Evolutionary conservation across 2,888 invertebrate species (phyloP).

Genomic region (Xanthorhoe designata): DNA sequence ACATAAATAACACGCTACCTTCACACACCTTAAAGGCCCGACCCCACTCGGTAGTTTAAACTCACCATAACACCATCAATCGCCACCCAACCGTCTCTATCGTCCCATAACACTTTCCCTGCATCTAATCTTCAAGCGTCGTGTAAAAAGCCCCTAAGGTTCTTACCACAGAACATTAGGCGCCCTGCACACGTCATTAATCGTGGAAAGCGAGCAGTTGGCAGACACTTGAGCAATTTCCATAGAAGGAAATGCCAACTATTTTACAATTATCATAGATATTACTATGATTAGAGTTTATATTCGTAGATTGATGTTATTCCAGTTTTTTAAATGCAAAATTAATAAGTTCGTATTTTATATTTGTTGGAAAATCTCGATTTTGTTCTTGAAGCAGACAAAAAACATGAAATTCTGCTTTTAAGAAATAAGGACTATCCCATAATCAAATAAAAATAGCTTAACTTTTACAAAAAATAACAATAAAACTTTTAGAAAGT

Average conservation of each 20-base stretch:
- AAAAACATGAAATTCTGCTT: too few relatives aligned
- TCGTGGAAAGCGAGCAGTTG: slow-evolving; percentile 55
- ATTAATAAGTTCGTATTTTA: too few relatives aligned
- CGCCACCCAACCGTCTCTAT: slow-evolving; percentile 19
- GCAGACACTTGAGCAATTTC: slow-evolving; percentile 46
- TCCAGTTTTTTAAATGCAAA: too few relatives aligned
- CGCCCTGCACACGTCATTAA: slow-evolving; percentile 52
- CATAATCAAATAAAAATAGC: too few relatives aligned
- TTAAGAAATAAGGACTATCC: too few relatives aligned
- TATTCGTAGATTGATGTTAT: too few relatives aligned
- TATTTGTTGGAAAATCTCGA: too few relatives aligned
- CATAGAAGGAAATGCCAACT: slow-evolving; percentile 12
- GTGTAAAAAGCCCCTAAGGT: slow-evolving; percentile 32
- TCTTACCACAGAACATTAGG: slow-evolving; percentile 37
- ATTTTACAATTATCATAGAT: slow-evolving; percentile 1
- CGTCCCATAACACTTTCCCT: slow-evolving; percentile 24
- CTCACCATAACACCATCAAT: slow-evolving; percentile 11
- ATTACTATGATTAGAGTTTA: background rate
- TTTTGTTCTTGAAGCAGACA: too few relatives aligned
- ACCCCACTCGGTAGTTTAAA: background rate
- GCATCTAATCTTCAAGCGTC: slow-evolving; percentile 31
- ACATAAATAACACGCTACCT: slow-evolving; percentile 6
- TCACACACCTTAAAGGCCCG: background rate
- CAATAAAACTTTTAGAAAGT: too few relatives aligned
- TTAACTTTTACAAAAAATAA: too few relatives aligned